Base-by-base conservation (phyloP, 2,797 vertebrate genomes). In the Macropodus opercularis region DNA sequence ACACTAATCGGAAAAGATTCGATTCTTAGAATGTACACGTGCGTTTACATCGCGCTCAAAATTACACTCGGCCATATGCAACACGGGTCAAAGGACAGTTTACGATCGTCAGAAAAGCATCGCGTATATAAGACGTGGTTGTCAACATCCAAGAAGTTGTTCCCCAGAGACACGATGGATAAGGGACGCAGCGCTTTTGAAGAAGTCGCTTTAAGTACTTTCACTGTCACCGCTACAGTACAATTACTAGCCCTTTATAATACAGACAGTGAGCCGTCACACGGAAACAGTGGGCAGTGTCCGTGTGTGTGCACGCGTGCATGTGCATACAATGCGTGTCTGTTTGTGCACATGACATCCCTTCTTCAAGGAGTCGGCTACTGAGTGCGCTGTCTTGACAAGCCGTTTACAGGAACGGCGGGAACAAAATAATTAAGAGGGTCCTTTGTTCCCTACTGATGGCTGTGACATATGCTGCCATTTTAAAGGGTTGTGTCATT, bases 371-470 rank as follows among this genome's bases (percentile, higher is more conserved):
- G 70, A 81, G 70, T 59, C 58, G 48, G 74, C 75, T 59, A 68
- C 63, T 60, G 75, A 82, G 81, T 80, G 66, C 68, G 77, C 57
- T 52, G 64, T 69, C 80, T 80, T 90, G 88, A 91, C 90, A 87
- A 86, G 77, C 73, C 84, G 73, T 87, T 90, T 91, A 88, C 83
- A 84, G 80, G 76, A 87, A 83, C 75, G 63, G 81, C 72, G 77
- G 75, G 85, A 90, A 90, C 87, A 89, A 91, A 93, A 91, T 91
- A 92, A 93, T 93, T 92, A 92, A 89, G 87, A 77, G 84, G 86
- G 85, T 91, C 83, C 85, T 90, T 91, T 91, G 87, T 87, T 86
- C 72, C 72, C 51, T 57, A 39, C 82, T 86, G 90, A 91, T 87
- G 87, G 81, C 86, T 75, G 36, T 86, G 88, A 91, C 90, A 90